These are phyloP conservation scores for Epizoanthus scotinus DNA, from an alignment of 92 coral and sea anemone species.

Conservation along the genomic window DNA sequence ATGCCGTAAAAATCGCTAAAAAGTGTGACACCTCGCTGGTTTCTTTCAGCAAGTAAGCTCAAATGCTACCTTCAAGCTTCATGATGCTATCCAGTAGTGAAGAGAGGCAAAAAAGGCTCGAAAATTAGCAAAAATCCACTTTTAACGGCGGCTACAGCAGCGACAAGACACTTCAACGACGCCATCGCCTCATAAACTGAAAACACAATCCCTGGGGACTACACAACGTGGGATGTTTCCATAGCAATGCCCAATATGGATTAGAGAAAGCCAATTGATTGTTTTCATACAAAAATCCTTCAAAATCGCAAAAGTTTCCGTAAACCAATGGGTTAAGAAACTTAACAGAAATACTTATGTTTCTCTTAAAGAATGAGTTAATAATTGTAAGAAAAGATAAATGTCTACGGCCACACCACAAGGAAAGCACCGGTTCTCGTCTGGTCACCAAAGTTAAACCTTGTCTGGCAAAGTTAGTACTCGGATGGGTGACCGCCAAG, in stretches of 20 bases:
- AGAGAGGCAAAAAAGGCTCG: conserved; percentile 23
- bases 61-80: no score
- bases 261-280: conserved; percentile 24
- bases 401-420: no score
- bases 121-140: conserved; percentile 7
- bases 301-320: conserved; percentile 8
- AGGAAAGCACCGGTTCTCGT: no score
- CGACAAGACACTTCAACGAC: conserved; percentile 26
- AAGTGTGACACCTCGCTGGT: conserved; percentile 27
- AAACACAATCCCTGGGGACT: conserved; percentile 40
- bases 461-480: no score
- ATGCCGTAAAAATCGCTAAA: conserved; percentile 28
- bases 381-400: no score
- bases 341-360: no score
- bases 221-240: conserved; percentile 23
- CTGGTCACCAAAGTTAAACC: no score
- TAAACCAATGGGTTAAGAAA: background rate
- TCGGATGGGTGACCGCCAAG: no score
- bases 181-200: conserved; percentile 17
- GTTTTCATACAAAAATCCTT: conserved; percentile 25
- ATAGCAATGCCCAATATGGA: conserved; percentile 26
- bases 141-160: conserved; percentile 10
- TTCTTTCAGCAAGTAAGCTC: background rate
- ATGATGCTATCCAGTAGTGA: background rate
- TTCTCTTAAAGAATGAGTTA: no score